Evolutionary conservation across 1,140 invertebrate species (phyloP).

Genomic region (Ephestia elutella): DNA sequence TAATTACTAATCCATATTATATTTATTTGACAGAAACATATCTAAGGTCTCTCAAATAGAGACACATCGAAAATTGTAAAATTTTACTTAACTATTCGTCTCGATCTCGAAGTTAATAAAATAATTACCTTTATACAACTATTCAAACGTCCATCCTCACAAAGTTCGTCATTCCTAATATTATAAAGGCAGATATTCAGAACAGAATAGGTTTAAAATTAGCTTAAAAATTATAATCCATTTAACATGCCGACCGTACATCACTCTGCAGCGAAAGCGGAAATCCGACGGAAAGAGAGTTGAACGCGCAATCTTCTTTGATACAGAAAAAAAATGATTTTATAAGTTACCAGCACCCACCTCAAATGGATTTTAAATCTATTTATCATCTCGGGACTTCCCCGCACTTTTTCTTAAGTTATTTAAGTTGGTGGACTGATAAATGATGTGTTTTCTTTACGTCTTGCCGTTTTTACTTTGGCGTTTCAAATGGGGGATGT

Average conservation of each 20-base stretch:
- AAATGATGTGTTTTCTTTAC: background rate
- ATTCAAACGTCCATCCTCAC: too few relatives aligned
- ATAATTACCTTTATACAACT: too few relatives aligned
- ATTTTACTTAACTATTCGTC: too few relatives aligned
- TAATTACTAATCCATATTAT: too few relatives aligned
- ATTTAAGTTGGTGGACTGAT: slow-evolving; percentile 3
- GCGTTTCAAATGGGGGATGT: background rate
- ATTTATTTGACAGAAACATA: too few relatives aligned
- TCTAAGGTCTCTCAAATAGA: too few relatives aligned
- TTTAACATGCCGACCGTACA: background rate
- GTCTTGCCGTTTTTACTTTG: background rate
- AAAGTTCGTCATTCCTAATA: too few relatives aligned
- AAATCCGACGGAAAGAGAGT: slow-evolving; percentile 4
- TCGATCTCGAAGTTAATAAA: too few relatives aligned
- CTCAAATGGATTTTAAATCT: slow-evolving; percentile 11
- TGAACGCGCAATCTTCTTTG: slow-evolving; percentile 10
- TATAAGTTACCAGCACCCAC: slow-evolving; percentile 5
- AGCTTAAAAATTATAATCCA: too few relatives aligned
- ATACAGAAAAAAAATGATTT: slow-evolving; percentile 11
- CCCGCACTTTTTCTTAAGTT: background rate
- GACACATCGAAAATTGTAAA: too few relatives aligned
- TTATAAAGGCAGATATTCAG: too few relatives aligned
- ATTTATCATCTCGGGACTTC: slow-evolving; percentile 9
- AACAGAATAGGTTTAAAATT: too few relatives aligned
- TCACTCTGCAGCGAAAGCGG: slow-evolving; percentile 7